Evolutionary conservation across 2,797 vertebrate species (phyloP).

Genomic region (Tamandua tetradactyla): DNA sequence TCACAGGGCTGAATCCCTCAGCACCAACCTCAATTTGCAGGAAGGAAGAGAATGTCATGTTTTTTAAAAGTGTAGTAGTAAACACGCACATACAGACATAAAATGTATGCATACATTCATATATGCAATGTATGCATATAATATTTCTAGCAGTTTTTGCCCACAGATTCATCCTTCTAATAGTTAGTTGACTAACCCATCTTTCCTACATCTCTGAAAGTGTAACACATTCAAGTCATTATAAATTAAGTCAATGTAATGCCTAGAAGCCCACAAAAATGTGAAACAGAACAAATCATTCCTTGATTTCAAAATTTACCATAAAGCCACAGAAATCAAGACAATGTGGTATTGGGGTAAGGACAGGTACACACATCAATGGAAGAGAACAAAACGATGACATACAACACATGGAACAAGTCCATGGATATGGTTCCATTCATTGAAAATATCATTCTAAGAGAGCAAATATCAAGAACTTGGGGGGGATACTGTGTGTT

Average conservation of each 20-base stretch:
- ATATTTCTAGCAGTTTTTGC: not conserved
- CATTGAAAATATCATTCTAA: not conserved
- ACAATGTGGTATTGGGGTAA: rapidly evolving
- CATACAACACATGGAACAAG: not conserved
- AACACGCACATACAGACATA: not conserved
- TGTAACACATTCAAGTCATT: not conserved
- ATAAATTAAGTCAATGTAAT: not conserved
- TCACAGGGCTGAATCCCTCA: constrained; percentile 67
- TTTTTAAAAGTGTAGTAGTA: not conserved
- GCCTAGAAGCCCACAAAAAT: not conserved
- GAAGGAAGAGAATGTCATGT: not conserved
- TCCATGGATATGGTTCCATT: not conserved
- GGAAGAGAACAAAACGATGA: not conserved
- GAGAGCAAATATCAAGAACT: not conserved
- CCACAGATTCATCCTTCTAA: not conserved
- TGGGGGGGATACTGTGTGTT: not conserved
- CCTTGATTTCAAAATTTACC: not conserved
- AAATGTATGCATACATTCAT: not conserved
- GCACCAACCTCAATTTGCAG: constrained; percentile 65
- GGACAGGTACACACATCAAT: not conserved
- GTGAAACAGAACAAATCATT: not conserved
- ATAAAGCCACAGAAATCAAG: not conserved
- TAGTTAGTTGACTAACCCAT: not conserved
- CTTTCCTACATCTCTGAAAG: not conserved
- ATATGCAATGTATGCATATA: too few relatives aligned